Percentiles rank a stretch among this genome's conserved stretches.
Conservation (phyloP, 1,140 invertebrate species). For the Hormaphis cornu region DNA sequence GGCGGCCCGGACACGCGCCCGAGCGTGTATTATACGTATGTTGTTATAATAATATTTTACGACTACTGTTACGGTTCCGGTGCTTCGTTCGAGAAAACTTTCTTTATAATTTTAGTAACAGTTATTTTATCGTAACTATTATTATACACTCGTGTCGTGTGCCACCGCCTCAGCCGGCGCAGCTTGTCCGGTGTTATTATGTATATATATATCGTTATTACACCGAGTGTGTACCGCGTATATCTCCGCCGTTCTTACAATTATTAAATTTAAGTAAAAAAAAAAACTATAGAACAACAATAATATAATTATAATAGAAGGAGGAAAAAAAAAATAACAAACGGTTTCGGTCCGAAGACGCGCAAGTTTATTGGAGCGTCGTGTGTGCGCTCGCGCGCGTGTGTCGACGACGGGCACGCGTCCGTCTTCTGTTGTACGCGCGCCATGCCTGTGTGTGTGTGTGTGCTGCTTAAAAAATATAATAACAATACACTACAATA, state of each 20-base stretch:
- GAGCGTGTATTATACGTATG: too few relatives aligned
- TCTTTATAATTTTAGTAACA: too few relatives aligned
- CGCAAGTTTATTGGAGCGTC: constrained; percentile 21
- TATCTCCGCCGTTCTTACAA: neutral
- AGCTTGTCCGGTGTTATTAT: neutral
- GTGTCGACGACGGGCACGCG: constrained; percentile 11
- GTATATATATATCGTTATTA: neutral
- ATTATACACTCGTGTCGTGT: constrained; percentile 8
- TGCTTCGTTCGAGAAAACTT: constrained; percentile 22
- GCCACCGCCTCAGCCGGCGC: neutral
- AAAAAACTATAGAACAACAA: neutral
- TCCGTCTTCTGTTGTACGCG: neutral
- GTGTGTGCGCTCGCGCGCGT: neutral
- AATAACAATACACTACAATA: neutral
- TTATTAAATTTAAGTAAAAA: constrained; percentile 18
- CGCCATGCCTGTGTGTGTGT: neutral
- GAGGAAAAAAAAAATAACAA: neutral
- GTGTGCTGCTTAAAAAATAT: too few relatives aligned
- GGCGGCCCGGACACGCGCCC: constrained; percentile 15
- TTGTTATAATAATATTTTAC: too few relatives aligned
- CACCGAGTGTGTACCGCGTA: neutral
- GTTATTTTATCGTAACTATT: too few relatives aligned
- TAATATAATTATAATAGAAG: neutral
- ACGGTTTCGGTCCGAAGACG: constrained; percentile 20
- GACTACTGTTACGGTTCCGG: constrained; percentile 28